Evolutionary conservation across 2,888 invertebrate genomes (phyloP), one percentile per base, ranked within the genome.

Genomic region (Agrilus mali): DNA sequence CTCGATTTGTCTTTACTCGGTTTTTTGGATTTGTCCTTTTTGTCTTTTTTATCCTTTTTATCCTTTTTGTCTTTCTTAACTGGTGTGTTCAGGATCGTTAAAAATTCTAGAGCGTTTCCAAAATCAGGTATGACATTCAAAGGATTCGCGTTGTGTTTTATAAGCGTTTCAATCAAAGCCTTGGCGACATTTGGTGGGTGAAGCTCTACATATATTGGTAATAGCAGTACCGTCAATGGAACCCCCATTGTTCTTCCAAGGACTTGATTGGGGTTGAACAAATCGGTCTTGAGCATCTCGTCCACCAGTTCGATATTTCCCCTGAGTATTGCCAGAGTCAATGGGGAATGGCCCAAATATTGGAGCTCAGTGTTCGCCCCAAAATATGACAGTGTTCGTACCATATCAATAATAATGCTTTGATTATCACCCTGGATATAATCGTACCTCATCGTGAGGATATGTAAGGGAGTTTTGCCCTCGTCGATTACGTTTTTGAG

Each of bases 401-500:
- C 54, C 33, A 62, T 48, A 13, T 54, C 42, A 32, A 47, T 42
- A 6, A 60, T 35, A 10, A 14, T 35, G 7, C 2, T 35, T 35
- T 35, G 2, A 13, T 10, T 15, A 35, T 15, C 13, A 40, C 64
- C 61, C 3, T 46, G 41, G 3, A 43, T 33, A 43, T 58, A 63
- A 48, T 67, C 66, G 22, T 55, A 53, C 42, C 66, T 50, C 53
- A 66, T 53, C 40, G 59, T 59, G 4, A 67, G 46, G 12, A 66
- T 49, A 41, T 67, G 66, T 22, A 67, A 50, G 4, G 61, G 55
- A 16, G 61, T 64, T 49, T 65, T 66, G 5, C 65, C 64, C 15
- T 22, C 17, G 43, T 58, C 58, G 5, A 47, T 48, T 22, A 45
- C 40, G 36, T 54, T 45, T 10, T 27, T 27, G 7, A 42, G 42